These are phyloP conservation scores for Tetramorium simillimum DNA, from an alignment of 1,140 invertebrate species.

Conservation along the genomic window DNA sequence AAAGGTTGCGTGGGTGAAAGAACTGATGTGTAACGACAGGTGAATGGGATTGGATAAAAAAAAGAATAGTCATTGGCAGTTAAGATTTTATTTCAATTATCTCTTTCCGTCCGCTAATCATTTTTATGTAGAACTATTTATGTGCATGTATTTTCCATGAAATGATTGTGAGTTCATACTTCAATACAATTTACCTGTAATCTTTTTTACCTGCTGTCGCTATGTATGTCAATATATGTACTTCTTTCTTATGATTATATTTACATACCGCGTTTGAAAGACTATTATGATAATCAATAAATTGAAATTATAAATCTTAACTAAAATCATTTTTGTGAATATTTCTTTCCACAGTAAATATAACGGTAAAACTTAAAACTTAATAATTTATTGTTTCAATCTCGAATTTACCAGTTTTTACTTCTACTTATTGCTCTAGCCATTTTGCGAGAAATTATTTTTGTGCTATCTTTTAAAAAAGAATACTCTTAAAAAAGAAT, in stretches of 20 bases:
- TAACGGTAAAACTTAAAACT: background rate
- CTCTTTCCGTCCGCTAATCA: background rate
- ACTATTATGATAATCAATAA: background rate
- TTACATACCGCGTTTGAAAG: background rate
- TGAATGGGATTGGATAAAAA: background rate
- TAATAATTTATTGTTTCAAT: too few relatives aligned
- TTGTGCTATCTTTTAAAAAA: too few relatives aligned
- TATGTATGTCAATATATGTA: background rate
- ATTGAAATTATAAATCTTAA: background rate
- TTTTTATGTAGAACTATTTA: background rate
- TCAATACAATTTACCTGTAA: background rate
- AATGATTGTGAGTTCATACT: background rate
- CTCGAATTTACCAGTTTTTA: too few relatives aligned
- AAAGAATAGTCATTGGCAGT: background rate
- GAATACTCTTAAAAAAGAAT: too few relatives aligned
- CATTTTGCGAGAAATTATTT: too few relatives aligned
- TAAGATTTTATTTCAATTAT: background rate
- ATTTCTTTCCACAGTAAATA: background rate
- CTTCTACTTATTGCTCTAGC: too few relatives aligned
- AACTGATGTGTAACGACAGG: background rate
- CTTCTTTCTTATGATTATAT: background rate
- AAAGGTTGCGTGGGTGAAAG: background rate
- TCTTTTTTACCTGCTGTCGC: constrained; percentile 20
- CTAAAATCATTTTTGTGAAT: background rate
- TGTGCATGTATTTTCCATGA: background rate